phyloP scores from a whole-genome alignment of 1,140 invertebrate genomes.

The Wasmannia auropunctata region DNA sequence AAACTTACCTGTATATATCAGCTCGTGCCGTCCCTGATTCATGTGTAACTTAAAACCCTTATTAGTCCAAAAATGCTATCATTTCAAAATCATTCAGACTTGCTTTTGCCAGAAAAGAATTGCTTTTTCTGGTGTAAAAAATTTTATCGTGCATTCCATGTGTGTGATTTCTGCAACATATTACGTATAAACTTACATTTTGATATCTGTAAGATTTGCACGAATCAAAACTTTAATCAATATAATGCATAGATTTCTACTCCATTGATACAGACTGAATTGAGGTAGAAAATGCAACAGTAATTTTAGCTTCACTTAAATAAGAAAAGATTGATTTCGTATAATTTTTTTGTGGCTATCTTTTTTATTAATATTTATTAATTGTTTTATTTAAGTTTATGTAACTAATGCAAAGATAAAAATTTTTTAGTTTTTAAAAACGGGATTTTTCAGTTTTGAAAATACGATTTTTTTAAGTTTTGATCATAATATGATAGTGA shows the following conservation, averaged over 20 bases:
- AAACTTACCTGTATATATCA: background rate
- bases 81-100: background rate
- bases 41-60: background rate
- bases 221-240: background rate
- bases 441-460: no score
- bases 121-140: background rate
- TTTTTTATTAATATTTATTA: background rate
- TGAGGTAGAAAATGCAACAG: constrained; percentile 1
- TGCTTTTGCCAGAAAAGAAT: background rate
- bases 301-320: background rate
- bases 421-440: no score
- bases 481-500: background rate
- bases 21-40: background rate
- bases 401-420: constrained; percentile 4
- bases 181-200: background rate
- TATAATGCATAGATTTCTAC: background rate
- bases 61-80: background rate
- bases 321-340: background rate
- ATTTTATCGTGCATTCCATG: background rate
- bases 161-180: background rate
- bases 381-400: background rate
- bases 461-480: background rate
- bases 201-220: background rate
- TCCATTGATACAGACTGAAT: background rate
- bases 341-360: background rate